Percentiles rank a stretch among this genome's conserved stretches.
Conservation (phyloP, 2,113 vertebrate genomes). For the Himantopus leucocephalus region DNA sequence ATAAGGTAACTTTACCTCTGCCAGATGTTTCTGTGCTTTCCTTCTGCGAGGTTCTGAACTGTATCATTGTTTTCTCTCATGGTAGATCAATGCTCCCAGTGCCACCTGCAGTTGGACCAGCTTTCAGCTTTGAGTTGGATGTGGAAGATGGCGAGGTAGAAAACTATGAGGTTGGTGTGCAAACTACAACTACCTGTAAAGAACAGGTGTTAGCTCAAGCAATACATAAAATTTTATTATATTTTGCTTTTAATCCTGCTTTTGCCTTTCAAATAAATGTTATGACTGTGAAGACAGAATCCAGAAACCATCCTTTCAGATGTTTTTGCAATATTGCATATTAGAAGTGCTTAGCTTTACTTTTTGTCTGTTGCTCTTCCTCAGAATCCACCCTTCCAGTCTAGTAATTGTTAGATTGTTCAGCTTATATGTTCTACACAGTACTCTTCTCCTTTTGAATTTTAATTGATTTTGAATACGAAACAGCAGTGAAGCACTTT, state of each 20-base stretch:
- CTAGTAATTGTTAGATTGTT: not conserved
- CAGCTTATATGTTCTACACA: not conserved
- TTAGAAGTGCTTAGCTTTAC: not conserved
- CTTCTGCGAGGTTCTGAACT: not conserved
- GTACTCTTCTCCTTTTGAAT: not conserved
- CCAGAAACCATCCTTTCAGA: not conserved
- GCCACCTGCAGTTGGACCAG: conserved; percentile 90
- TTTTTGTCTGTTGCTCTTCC: not conserved
- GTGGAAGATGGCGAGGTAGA: conserved; percentile 98
- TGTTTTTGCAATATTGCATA: not conserved
- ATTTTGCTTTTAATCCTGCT: not conserved
- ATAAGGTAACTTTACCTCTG: not conserved
- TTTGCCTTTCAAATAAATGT: not conserved
- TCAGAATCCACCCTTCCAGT: not conserved
- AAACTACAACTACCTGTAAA: conserved; percentile 8
- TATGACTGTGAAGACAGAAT: not conserved
- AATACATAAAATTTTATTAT: not conserved
- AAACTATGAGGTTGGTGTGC: conserved; percentile 91
- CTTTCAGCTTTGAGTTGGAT: conserved; percentile 95
- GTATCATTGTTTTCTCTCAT: conserved; percentile 20
- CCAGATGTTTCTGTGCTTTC: not conserved
- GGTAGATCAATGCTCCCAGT: conserved; percentile 95
- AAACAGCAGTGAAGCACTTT: not conserved
- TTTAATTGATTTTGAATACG: not conserved
- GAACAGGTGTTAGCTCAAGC: not conserved